Percentiles rank a stretch among this genome's conserved stretches.
Evolutionary conservation across 2,113 vertebrate species (phyloP).

Genomic region (Haplochromis vanheusdeni): DNA sequence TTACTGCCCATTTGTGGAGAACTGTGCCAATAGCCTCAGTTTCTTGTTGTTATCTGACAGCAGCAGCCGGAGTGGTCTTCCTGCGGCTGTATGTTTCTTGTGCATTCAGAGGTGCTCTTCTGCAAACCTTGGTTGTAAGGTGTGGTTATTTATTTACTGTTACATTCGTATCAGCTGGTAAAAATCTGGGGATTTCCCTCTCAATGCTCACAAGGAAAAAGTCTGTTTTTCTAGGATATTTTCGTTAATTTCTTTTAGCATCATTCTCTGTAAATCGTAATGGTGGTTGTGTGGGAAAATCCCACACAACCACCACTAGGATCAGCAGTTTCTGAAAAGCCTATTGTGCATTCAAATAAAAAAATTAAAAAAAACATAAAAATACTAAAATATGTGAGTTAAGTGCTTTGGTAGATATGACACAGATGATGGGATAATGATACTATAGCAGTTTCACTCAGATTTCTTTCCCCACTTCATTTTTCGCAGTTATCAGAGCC

Average conservation of each 20-base stretch:
- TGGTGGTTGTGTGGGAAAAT: not conserved
- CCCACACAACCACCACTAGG: not conserved
- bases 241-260: not conserved
- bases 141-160: not conserved
- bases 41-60: not conserved
- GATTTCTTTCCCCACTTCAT: not conserved
- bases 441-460: not conserved
- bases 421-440: not conserved
- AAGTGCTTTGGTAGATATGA: not conserved
- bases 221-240: not conserved
- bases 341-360: not conserved
- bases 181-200: not conserved
- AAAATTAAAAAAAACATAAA: not conserved
- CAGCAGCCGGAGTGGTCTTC: not conserved
- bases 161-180: not conserved
- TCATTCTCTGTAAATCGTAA: not conserved
- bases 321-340: not conserved
- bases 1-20: not conserved
- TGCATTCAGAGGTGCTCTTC: not conserved
- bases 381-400: not conserved
- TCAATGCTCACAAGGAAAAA: not conserved
- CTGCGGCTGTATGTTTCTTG: not conserved
- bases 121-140: not conserved
- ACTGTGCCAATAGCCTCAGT: not conserved
- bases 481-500: fast-evolving